Conservation (phyloP, 2,113 vertebrate species). For the Cynocephalus volans region DNA sequence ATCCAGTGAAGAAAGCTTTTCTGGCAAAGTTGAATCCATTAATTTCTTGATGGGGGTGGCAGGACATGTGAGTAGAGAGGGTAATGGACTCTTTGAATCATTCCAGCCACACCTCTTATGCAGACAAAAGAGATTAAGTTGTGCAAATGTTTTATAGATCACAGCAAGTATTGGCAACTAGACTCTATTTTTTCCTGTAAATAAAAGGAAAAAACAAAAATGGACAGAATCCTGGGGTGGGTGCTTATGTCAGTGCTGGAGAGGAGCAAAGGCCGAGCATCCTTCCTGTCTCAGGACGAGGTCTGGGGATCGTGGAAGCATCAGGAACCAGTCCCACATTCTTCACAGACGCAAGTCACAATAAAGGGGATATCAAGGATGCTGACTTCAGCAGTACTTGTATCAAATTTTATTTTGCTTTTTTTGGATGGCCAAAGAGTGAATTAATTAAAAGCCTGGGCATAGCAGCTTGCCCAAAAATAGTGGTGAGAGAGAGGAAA, state of each 20-base stretch:
- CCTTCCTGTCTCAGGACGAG: constrained; percentile 25
- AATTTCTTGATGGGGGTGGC: constrained; percentile 16
- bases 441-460: neutral
- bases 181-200: constrained; percentile 78
- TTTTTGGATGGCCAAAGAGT: neutral
- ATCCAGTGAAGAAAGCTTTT: neutral
- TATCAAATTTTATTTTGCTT: neutral
- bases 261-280: constrained; percentile 66
- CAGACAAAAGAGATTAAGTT: constrained; percentile 86
- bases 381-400: rapidly evolving
- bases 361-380: neutral
- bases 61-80: constrained; percentile 50
- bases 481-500: neutral
- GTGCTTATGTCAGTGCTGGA: constrained; percentile 81
- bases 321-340: neutral
- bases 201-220: constrained; percentile 86
- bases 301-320: neutral
- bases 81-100: constrained; percentile 80
- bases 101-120: constrained; percentile 84
- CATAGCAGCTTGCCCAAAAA: neutral
- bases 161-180: constrained; percentile 87
- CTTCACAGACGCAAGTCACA: neutral
- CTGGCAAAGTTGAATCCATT: neutral
- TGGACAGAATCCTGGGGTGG: constrained; percentile 64
- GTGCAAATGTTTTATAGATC: constrained; percentile 87